These are phyloP conservation scores for Rhogogaster chlorosoma DNA, from an alignment of 2,888 invertebrate genomes.

Conservation along the genomic window DNA sequence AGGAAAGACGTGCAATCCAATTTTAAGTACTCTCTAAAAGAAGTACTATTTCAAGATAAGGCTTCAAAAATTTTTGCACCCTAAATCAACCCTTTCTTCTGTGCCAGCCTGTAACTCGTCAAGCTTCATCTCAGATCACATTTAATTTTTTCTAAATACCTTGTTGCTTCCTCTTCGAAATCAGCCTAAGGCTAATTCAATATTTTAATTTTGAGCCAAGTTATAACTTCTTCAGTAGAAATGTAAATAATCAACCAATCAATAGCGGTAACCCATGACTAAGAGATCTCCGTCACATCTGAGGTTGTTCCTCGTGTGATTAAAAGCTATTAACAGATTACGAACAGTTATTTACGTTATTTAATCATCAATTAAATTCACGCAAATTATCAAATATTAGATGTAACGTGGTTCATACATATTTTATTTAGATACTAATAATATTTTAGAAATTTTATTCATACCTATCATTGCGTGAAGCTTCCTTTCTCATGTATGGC, in stretches of 20 bases:
- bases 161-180: too few relatives aligned
- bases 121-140: too few relatives aligned
- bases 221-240: too few relatives aligned
- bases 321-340: not conserved
- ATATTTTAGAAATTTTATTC: slow-evolving; percentile 39
- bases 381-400: not conserved
- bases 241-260: not conserved
- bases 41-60: too few relatives aligned
- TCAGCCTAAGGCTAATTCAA: too few relatives aligned
- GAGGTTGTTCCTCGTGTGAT: not conserved
- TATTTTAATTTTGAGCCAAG: too few relatives aligned
- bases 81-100: too few relatives aligned
- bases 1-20: too few relatives aligned
- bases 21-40: too few relatives aligned
- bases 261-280: not conserved
- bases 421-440: slow-evolving; percentile 10
- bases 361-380: not conserved
- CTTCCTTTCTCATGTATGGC: not conserved
- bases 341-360: not conserved
- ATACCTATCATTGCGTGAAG: not conserved
- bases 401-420: not conserved
- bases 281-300: not conserved
- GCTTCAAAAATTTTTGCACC: too few relatives aligned
- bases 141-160: too few relatives aligned
- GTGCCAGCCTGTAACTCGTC: too few relatives aligned